Evolutionary conservation across 2,888 invertebrate genomes (phyloP), one percentile per base, ranked within the genome.

Genomic region (Tinea pellionella): DNA sequence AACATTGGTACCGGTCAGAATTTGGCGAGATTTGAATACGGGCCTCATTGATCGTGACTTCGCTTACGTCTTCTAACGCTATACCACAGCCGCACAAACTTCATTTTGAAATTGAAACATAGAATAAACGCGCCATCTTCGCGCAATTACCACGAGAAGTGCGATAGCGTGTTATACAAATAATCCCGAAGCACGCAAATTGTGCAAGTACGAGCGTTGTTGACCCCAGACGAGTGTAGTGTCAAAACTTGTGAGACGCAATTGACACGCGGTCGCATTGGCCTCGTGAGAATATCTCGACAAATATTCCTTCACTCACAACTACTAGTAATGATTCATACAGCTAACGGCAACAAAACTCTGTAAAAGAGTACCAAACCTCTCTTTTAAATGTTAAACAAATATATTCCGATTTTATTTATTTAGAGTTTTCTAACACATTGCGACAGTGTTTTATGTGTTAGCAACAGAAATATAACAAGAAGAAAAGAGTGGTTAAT

Each of bases 231-330:
- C 73, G 42, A 42, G 64, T 64, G 67, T 83, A 79, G 80, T 85
- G 84, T 85, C 82, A 80, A 78, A 82, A 76, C 75, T 75, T 72
- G 72, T 73, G 71, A 72, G 72, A 67, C 72, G 75, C 77, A 77
- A 80, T 77, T 80, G 82, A 84, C 82, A 78, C 76, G 73, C 13
- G 69, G 70, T 69, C 69, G 68, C 70, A 29, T 57, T 32, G 70
- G 73, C 71, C 73, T 18, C 84, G 85, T 86, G 86, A 84, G 84
- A 86, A 85, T 78, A 79, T 84, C 79, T 82, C 77, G 77, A 83
- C 82, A 86, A 84, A 81, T 76, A 82, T 73, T 75, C 73, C 73
- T 73, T 72, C 68, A 75, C 82, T 55, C 12, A 29, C 19, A 53
- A 30, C 37, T 37, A 37, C 47, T 16, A 47, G 16, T 47, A 47